Evolutionary conservation across 2,888 invertebrate genomes (phyloP), one percentile per base, ranked within the genome.

Genomic region (Hypolimnas misippus): DNA sequence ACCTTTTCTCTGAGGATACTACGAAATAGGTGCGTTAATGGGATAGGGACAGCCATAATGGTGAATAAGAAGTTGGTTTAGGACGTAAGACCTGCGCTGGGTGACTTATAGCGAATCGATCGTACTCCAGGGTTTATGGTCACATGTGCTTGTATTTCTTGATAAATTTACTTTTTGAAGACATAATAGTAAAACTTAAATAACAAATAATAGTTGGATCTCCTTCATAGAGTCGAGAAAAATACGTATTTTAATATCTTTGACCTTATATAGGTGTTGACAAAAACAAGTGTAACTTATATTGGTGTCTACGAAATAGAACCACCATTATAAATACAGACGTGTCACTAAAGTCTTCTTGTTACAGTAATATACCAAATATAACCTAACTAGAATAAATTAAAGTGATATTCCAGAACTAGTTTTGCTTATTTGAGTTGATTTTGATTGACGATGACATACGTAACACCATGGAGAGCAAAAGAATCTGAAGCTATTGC

Each of bases 41-140:
- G 65, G 19, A 59, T 35, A 59, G 63, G 65, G 65, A 63, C 56
- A 66, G 49, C 46, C 51, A 29, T 65, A 59, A 65, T 57, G 56
- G 52, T 55, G 65, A 55, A 62, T 52, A 65, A 62, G 59, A 62
- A 59, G 52, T 49, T 53, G 49, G 55, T 57, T 66, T 53, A 57
- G 59, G 59, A 59, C 52, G 40, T 42, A 52, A 55, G 55, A n/a
- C 35, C 38, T 29, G 35, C 46, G 54, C 40, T 35, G 25, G 25
- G 54, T 60, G 49, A 55, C 46, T 60, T 60, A 60, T 55, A 46
- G 54, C 8, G 38, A 59, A 59, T 59, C 44, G 59, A 59, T 46
- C 35, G 59, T 14, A 17, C 52, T 33, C 35, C 46, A 16, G 33
- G 53, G 35, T 21, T 38, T 38, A n/a, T 17, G 7, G 44, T 35